Evolutionary conservation across 2,888 invertebrate species (phyloP).

Genomic region (Steinernema hermaphroditum): DNA sequence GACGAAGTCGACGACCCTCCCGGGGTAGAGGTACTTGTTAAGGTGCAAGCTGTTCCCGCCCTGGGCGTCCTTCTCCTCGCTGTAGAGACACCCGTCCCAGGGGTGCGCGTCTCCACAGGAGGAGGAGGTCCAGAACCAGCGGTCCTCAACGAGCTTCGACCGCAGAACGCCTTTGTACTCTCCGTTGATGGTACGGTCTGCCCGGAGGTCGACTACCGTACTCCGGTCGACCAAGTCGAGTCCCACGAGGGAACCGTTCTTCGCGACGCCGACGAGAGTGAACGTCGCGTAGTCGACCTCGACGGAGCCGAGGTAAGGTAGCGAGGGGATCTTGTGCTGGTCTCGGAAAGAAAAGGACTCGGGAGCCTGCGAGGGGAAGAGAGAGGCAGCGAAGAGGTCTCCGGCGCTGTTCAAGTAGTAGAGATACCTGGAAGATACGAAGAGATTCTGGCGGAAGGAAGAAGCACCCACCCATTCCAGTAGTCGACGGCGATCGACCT

Average conservation of each 20-base stretch:
- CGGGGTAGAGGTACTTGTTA: conserved; percentile 40
- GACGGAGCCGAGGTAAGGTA: conserved; percentile 49
- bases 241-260: conserved; percentile 48
- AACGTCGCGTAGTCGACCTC: conserved; percentile 49
- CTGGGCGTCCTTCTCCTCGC: conserved; percentile 45
- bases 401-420: conserved; percentile 53
- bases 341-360: conserved; percentile 47
- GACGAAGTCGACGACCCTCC: conserved; percentile 43
- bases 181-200: conserved; percentile 37
- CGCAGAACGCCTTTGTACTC: conserved; percentile 41
- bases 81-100: conserved; percentile 47
- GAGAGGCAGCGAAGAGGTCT: conserved; percentile 51
- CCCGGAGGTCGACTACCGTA: conserved; percentile 31
- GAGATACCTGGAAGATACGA: conserved; percentile 46
- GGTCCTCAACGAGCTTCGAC: conserved; percentile 34
- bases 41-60: conserved; percentile 41
- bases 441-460: not conserved
- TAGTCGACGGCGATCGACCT: conserved; percentile 50
- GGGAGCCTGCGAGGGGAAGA: conserved; percentile 48
- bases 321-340: conserved; percentile 45
- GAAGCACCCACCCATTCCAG: conserved; percentile 51
- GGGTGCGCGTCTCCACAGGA: conserved; percentile 47
- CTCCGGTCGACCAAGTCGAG: conserved; percentile 33
- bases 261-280: conserved; percentile 46
- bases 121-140: conserved; percentile 48